Percentiles rank a stretch among this genome's conserved stretches.
These are phyloP conservation scores for Athetis lepigone DNA, from an alignment of 2,888 invertebrate species.

Conservation along the genomic window DNA sequence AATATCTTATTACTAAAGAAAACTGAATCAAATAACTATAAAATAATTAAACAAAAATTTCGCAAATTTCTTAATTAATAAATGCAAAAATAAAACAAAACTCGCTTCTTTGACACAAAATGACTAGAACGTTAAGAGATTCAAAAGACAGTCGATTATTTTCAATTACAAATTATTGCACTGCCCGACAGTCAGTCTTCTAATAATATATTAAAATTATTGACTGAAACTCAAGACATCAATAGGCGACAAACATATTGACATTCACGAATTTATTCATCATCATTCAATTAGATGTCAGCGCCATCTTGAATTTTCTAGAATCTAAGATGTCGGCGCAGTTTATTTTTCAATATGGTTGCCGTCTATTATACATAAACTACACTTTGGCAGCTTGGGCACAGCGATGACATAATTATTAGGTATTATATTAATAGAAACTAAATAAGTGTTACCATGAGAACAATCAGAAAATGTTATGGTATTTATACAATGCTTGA, in stretches of 20 bases:
- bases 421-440: constrained; percentile 37
- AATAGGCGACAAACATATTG: not conserved
- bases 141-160: constrained; percentile 44
- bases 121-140: constrained; percentile 58
- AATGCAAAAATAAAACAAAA: constrained; percentile 31
- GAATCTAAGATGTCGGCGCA: not conserved
- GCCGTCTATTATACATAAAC: constrained; percentile 20
- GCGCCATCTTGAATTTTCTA: too few relatives aligned
- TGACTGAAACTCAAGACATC: constrained; percentile 41
- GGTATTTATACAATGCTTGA: constrained; percentile 60
- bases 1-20: too few relatives aligned
- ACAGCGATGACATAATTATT: constrained; percentile 44
- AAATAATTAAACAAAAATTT: constrained; percentile 30
- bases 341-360: not conserved
- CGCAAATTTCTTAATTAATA: constrained; percentile 4
- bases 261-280: too few relatives aligned
- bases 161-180: constrained; percentile 78
- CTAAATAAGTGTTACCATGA: constrained; percentile 37
- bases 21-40: not conserved
- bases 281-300: too few relatives aligned
- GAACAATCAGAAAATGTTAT: constrained; percentile 53
- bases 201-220: constrained; percentile 59
- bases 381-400: constrained; percentile 63
- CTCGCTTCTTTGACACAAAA: constrained; percentile 44
- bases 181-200: constrained; percentile 87